Evolutionary conservation across 2,888 invertebrate genomes (phyloP), one percentile per base, ranked within the genome.

Genomic region (Spodoptera littoralis): DNA sequence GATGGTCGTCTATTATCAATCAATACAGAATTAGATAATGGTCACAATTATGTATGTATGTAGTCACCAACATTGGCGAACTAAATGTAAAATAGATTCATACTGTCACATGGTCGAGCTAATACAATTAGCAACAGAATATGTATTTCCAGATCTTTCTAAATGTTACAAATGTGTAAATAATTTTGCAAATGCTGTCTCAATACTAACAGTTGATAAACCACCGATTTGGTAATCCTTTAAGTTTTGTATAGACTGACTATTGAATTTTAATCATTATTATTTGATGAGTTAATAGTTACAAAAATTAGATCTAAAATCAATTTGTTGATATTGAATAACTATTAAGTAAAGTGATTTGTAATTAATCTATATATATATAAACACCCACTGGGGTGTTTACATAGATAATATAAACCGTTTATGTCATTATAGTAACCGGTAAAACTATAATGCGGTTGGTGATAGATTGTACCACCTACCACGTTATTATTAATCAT

Each of bases 81-180:
- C 48, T 45, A 45, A 30, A 47, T 48, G 13, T 36, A 43, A 42
- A 41, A 63, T 58, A 36, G 36, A 13, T 70, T 59, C 11, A 57
- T 41, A 11, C 43, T 46, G 24, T 57, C 53, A 54, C 54, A 42
- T 48, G 47, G 18, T 56, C 47, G 54, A 59, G 50, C 62, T 75
- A 65, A 79, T 41, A 22, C 18, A 70, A 48, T 71, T 78, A 62
- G 57, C 68, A 55, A 5, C 11, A 11, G 36, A 64, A 68, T n/a
- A 36, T 36, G 36, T 36, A 70, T 60, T 59, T 70, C 55, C 43
- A 63, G 51, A 67, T 60, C 59, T 68, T 69, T 64, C 56, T 54
- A 67, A 73, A 65, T 66, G 27, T 9, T 12, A 63, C 62, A 27
- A 27, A 27, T 27, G 53, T 54, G 49, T 57, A 53, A 73, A 48